Evolutionary conservation across 2,888 invertebrate species (phyloP), one percentile per base, ranked within the genome.

Genomic region (Nesidiocoris tenuis): DNA sequence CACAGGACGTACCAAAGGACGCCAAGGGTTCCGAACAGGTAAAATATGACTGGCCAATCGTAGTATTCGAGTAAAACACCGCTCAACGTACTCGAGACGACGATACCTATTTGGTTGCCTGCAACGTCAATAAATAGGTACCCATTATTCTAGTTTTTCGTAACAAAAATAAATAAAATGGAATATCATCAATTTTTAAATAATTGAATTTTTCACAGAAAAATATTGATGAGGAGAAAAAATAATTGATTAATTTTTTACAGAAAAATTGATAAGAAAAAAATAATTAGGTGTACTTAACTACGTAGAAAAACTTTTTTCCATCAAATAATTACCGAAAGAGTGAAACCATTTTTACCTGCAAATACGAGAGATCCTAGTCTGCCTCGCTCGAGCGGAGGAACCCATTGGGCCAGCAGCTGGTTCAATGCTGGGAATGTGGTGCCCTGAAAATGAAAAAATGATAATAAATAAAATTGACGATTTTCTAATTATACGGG

Each of bases 401-500:
- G 88, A 0, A 86, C 86, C 89, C 89, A 89, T 80, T 87, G 84
- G 0, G 88, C 87, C 78, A 89, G 82, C 7, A 89, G 81, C 0
- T 86, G 83, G 12, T 88, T 87, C 82, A 91, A 87, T 0, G 89
- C 89, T 61, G 87, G 88, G 77, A 86, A 88, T 0, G 87, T 86
- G 12, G 87, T 86, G 56, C 88, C 88, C 88, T 88, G 79, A 22
- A 25, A 23, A 64, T 7, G 19, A 18, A 19, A 21, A 63, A 63
- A 59, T 17, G 61, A 16, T 59, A 59, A 54, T 54, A 12, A 12
- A 54, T 54, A 12, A 16, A 54, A 54, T 54, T 12, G n/a, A n/a
- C n/a, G n/a, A n/a, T n/a, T n/a, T n/a, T n/a, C n/a, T n/a, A n/a
- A n/a, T n/a, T n/a, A n/a, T n/a, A n/a, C n/a, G n/a, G n/a, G n/a